Evolutionary conservation across 2,113 vertebrate species (phyloP), one percentile per base, ranked within the genome.

Genomic region (Prolemur simus): DNA sequence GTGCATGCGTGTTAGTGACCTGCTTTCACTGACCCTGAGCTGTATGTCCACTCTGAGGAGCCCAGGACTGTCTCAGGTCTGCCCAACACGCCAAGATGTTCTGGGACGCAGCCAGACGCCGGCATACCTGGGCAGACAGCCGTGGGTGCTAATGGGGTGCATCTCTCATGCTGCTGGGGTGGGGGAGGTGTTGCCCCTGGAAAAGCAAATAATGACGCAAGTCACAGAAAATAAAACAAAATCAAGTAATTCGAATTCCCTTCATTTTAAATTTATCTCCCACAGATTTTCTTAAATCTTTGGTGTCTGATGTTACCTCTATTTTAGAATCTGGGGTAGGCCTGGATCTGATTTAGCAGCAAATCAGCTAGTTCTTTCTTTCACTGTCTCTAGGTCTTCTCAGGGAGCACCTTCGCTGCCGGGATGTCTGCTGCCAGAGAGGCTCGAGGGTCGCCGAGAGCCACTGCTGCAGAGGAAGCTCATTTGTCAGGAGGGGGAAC

Each of bases 151-250:
- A 20, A 29, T 0, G 23, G 84, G 52, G 37, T 23, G 0, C 20
- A 1, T 29, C 27, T 49, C 15, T 69, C 64, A 10, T 4, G 9
- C 0, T 7, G 23, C n/a, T 52, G 9, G n/a, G 13, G 49, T 6
- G 5, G 29, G 4, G 25, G 2, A 27, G 27, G 5, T 64, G 4
- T 81, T 42, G 8, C 63, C 82, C 54, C 42, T 45, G 52, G 56
- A 77, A 74, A 77, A 82, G 32, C 5, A 82, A 37, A 15, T 49
- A 74, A 37, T 49, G 73, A 37, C 47, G 27, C 32, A 58, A 52
- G 20, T 64, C 52, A 83, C 66, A 86, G 69, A 88, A 85, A 84
- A 82, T 45, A 93, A 78, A 83, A 32, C 47, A 66, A 68, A 63
- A 64, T 52, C 27, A 94, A 20, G 11, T 27, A 20, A 87, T 56